A percentile compares a stretch with the other conserved stretches of the same genome.
phyloP scores from a whole-genome alignment of 2,888 invertebrate species.

The Diarsia rubi region DNA sequence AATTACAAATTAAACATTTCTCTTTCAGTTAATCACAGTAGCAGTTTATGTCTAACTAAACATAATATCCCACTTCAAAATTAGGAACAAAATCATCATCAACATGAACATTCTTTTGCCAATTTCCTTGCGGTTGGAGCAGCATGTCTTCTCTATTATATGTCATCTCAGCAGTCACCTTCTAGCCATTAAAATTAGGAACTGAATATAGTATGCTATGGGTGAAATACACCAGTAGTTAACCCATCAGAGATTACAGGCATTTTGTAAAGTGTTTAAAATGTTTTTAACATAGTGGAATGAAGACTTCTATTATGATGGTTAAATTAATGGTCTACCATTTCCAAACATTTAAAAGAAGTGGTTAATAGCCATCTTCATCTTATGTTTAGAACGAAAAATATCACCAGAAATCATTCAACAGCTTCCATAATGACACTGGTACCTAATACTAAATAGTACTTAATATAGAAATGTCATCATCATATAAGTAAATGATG shows the following conservation, averaged over 20 bases:
- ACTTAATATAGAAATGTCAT: slow-evolving; percentile 10
- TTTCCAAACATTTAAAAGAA: not conserved
- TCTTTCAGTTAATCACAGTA: not conserved
- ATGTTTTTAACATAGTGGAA: not conserved
- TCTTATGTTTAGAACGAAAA: not conserved
- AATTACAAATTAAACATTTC: not conserved
- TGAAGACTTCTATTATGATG: not conserved
- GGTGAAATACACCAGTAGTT: not conserved
- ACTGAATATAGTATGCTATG: not conserved
- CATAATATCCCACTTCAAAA: not conserved
- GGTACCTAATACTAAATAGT: not conserved
- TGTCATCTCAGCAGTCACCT: too few species aligned
- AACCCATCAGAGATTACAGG: not conserved
- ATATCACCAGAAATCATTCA: not conserved
- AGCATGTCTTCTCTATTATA: too few species aligned
- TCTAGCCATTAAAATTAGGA: too few species aligned
- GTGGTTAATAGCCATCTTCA: not conserved
- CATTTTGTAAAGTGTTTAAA: not conserved
- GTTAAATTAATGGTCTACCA: not conserved
- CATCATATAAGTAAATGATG: slow-evolving; percentile 23
- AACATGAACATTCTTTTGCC: too few species aligned
- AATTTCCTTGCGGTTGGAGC: too few species aligned
- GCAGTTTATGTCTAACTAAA: not conserved
- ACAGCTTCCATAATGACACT: not conserved
- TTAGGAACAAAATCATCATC: too few species aligned